Evolutionary conservation across 2,888 invertebrate genomes (phyloP), one percentile per base, ranked within the genome.

Genomic region (Cataglyphis livida): DNA sequence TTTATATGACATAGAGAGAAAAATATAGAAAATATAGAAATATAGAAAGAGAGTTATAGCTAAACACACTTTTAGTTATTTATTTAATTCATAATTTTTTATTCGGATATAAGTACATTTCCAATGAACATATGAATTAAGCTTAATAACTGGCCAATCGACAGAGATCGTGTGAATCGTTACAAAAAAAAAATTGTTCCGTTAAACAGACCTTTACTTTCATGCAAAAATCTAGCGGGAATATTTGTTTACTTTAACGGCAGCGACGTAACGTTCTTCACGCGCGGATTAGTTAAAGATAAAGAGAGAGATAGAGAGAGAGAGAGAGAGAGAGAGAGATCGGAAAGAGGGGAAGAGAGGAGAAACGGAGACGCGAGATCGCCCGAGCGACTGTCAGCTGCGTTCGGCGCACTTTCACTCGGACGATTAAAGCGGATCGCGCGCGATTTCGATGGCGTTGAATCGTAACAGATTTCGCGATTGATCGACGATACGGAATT

Each of bases 201-300:
- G 18, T 32, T 48, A 48, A 78, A 70, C 25, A 44, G 32, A 44
- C 48, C 57, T 44, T 44, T 48, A 79, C 71, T 79, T 79, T 79
- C 78, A 44, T 32, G 70, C 71, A 25, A 51, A 12, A 57, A 12
- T 61, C 35, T 59, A 44, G 21, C n/a, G 25, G 78, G 59, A 71
- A 79, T 73, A 64, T 85, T 66, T 73, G 79, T 85, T 57, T 71
- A 76, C 61, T 35, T 81, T 76, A 61, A 68, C 62, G 51, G 15
- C 48, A 66, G 76, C 59, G 35, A 35, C 35, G 35, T 35, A 35
- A 35, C 35, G 35, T 35, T 6, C 61, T 59, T 48, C 44, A 54
- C 48, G 70, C 54, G 87, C 65, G 71, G 76, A 73, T 65, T 73
- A 21, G 32, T 41, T 12, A 44, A 38, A 41, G 62, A 75, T 41